Percentiles rank a stretch among this genome's conserved stretches.
phyloP scores from a whole-genome alignment of 2,113 vertebrate species.

The Tautogolabrus adspersus region DNA sequence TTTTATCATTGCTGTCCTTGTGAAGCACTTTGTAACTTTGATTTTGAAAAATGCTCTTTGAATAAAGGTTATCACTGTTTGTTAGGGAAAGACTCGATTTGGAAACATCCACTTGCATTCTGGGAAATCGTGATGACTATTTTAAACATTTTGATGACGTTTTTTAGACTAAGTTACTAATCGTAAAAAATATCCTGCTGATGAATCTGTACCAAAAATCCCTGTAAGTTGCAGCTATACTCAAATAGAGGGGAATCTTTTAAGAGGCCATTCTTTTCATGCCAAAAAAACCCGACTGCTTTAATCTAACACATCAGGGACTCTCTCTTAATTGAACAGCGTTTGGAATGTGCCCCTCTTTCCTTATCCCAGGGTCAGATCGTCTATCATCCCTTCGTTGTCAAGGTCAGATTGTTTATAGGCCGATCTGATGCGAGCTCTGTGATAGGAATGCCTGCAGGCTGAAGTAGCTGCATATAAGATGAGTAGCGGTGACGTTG shows the following conservation, averaged over 20 bases:
- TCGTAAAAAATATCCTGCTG: no score
- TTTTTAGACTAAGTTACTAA: no score
- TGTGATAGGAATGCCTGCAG: conserved; percentile 16
- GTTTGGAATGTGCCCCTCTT: conserved; percentile 18
- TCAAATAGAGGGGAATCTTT: background rate
- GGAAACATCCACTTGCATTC: no score
- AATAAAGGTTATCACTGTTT: no score
- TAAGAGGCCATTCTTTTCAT: background rate
- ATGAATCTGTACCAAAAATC: no score
- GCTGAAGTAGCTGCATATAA: conserved; percentile 40
- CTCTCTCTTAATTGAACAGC: conserved; percentile 33
- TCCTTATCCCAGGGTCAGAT: conserved; percentile 51
- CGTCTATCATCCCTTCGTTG: conserved; percentile 31
- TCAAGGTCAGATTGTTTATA: conserved; percentile 68
- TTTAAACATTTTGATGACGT: no score
- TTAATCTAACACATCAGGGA: conserved; percentile 17
- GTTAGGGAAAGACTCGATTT: no score
- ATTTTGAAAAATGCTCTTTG: no score
- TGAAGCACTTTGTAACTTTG: no score
- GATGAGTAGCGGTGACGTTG: conserved; percentile 27
- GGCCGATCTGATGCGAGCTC: conserved; percentile 32
- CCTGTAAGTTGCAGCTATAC: background rate
- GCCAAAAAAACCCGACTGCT: background rate
- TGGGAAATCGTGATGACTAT: no score
- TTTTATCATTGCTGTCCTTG: no score